These are phyloP conservation scores for Erebia aethiops DNA, from an alignment of 2,888 invertebrate genomes.

Conservation along the genomic window DNA sequence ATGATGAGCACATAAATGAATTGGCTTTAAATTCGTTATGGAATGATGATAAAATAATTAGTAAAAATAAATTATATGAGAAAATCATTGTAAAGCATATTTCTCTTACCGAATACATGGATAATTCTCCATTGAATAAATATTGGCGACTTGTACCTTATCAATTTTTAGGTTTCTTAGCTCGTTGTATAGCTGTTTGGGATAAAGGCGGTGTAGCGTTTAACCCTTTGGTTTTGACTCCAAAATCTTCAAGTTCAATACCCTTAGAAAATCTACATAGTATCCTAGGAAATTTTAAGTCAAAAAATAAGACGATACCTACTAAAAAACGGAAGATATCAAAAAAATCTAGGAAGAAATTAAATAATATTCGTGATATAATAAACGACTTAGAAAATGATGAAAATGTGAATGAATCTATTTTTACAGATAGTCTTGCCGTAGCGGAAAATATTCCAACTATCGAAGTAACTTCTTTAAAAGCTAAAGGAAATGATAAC, in stretches of 20 bases:
- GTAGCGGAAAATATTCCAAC: slow-evolving; percentile 56
- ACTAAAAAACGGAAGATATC: slow-evolving; percentile 30
- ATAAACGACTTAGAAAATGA: slow-evolving; percentile 63
- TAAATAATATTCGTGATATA: slow-evolving; percentile 73
- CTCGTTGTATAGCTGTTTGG: slow-evolving; percentile 68
- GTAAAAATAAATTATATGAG: slow-evolving; percentile 38
- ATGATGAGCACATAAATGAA: slow-evolving; percentile 62
- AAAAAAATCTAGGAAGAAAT: slow-evolving; percentile 49
- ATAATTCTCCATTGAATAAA: slow-evolving; percentile 63
- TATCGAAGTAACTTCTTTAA: neutral
- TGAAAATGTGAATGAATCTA: slow-evolving; percentile 41
- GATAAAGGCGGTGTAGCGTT: slow-evolving; percentile 72
- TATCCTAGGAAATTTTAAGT: slow-evolving; percentile 51
- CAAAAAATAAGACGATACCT: slow-evolving; percentile 31
- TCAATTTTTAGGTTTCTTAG: slow-evolving; percentile 61
- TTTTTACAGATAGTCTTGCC: slow-evolving; percentile 51
- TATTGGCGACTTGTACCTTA: slow-evolving; percentile 60
- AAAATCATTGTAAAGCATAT: slow-evolving; percentile 57
- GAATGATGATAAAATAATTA: slow-evolving; percentile 44
- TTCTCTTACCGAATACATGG: slow-evolving; percentile 57
- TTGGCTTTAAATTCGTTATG: slow-evolving; percentile 64
- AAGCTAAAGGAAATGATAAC: slow-evolving; percentile 24
- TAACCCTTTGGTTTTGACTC: slow-evolving; percentile 63
- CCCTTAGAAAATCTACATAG: slow-evolving; percentile 61
- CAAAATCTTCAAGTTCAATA: slow-evolving; percentile 51